Base-by-base conservation (phyloP, 2,113 vertebrate genomes). In the Oncorhynchus tshawytscha region DNA sequence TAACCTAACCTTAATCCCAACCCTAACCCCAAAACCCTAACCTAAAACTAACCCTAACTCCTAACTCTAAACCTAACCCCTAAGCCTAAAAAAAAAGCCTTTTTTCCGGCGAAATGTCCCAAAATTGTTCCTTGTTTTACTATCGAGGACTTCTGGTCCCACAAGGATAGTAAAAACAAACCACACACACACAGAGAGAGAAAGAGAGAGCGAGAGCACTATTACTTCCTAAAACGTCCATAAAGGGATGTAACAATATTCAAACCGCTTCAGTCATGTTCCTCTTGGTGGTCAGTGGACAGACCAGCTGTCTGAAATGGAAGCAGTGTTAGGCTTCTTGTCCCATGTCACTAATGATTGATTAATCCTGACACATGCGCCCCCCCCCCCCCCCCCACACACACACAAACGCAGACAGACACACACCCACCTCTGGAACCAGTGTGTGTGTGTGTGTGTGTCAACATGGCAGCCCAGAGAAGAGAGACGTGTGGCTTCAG, bases 331-430 rank as follows among this genome's bases (percentile, higher is more conserved):
- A 73, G 76, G 77, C 75, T 82, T 69, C 34, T 8, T 39, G 76
- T 67, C 69, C 71, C 13, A 24, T 75, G 86, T 76, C 81, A 80
- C 79, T 78, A 82, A 66, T 82, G 81, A 89, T 66, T 81, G 86
- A 88, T 85, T 73, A 71, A 73, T 66, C 31, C 73, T 85, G 84
- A 87, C 82, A 83, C 80, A 59, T 77, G 25, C 72, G 77, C 66
- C 74, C 82, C 27, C 16, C 6, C 16, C 66, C 18, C 3, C 29
- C 29, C 0, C 29, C 29, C 4, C 31, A 34, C 31, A 34, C 5
- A 34, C 31, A 34, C 31, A 34, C 34, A 39, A 48, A 70, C 31
- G 74, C 78, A 78, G 24, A 68, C 81, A 82, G 27, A 71, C 66
- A 51, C 49, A 11, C 49, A 51, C 15, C 3, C 34, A 34, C 34